phyloP scores from a whole-genome alignment of 1,140 invertebrate genomes.

The Hormaphis cornu region DNA sequence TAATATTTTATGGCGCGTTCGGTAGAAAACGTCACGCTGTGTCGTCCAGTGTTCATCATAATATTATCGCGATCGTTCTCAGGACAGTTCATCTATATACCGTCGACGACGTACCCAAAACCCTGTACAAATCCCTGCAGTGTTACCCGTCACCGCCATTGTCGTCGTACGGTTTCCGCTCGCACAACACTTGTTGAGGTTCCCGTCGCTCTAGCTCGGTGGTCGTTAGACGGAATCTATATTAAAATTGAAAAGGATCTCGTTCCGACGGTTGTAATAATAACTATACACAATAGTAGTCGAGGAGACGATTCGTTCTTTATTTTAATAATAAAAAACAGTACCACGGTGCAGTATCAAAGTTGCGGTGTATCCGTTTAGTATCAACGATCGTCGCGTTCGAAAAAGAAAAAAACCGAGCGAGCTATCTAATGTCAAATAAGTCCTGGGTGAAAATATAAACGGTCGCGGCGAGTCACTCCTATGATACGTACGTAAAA shows the following conservation, averaged over 20 bases:
- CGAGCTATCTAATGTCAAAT: too few relatives aligned
- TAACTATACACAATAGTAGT: too few relatives aligned
- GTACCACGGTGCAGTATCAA: not conserved
- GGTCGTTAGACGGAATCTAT: not conserved
- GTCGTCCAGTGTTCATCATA: not conserved
- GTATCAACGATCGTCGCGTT: too few relatives aligned
- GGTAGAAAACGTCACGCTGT: not conserved
- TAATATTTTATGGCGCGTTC: not conserved
- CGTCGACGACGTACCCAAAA: not conserved
- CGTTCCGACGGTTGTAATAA: not conserved
- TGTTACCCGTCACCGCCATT: constrained; percentile 3
- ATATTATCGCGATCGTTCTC: not conserved
- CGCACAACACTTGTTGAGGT: constrained; percentile 11
- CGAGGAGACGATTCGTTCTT: not conserved
- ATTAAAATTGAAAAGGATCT: not conserved
- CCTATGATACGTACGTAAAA: too few relatives aligned
- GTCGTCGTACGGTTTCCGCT: constrained; percentile 22
- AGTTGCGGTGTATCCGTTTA: not conserved
- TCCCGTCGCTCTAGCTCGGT: not conserved
- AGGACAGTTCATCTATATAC: not conserved
- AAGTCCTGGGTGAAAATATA: too few relatives aligned
- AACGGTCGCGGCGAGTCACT: too few relatives aligned
- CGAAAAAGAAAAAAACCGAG: too few relatives aligned
- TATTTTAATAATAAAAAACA: not conserved
- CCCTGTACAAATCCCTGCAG: constrained; percentile 28